These are phyloP conservation scores for Bergia sp. DNA, from an alignment of 92 coral and sea anemone genomes.

Conservation along the genomic window DNA sequence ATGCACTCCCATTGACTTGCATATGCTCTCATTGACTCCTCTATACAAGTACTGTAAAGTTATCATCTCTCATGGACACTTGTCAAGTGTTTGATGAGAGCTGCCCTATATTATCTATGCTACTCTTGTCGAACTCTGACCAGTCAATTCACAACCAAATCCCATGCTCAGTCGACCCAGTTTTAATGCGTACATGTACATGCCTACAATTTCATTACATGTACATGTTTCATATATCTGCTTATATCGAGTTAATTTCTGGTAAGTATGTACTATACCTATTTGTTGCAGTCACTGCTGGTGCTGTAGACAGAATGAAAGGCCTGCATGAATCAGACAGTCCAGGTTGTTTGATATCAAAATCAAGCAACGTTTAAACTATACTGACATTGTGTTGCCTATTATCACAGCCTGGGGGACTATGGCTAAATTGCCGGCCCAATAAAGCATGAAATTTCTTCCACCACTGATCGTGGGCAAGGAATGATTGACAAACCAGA, in stretches of 20 bases:
- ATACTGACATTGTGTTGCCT: conserved; percentile 72
- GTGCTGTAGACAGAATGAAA: neutral
- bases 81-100: no score
- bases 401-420: conserved; percentile 58
- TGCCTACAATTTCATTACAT: neutral
- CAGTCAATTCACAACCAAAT: no score
- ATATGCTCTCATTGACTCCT: neutral
- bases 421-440: conserved; percentile 24
- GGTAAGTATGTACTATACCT: neutral
- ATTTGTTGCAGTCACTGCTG: neutral
- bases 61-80: neutral
- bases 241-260: no score
- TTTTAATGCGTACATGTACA: neutral
- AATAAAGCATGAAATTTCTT: conserved; percentile 48
- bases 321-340: neutral
- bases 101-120: no score
- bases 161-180: neutral
- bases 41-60: neutral
- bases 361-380: neutral
- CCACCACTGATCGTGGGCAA: conserved; percentile 43
- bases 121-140: no score
- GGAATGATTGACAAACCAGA: conserved; percentile 28
- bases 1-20: neutral
- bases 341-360: conserved; percentile 10
- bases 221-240: neutral